Conservation (phyloP, 2,888 invertebrate species). For the Litoditis marina region DNA sequence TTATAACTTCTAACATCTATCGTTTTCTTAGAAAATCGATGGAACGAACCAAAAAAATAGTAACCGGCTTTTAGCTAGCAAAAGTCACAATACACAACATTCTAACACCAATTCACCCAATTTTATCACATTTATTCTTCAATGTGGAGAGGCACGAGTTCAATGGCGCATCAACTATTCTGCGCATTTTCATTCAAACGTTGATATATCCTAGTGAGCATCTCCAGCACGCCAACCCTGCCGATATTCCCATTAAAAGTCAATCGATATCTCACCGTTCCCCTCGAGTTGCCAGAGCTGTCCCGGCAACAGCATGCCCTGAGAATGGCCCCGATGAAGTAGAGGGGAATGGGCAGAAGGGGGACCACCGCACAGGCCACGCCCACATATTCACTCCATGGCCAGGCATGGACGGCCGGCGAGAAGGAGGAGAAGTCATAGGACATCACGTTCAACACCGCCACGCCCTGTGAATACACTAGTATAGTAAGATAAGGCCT, state of each 20-base stretch:
- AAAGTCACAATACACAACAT: too few species aligned
- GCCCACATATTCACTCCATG: slow-evolving; percentile 55
- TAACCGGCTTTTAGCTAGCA: too few species aligned
- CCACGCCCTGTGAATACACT: slow-evolving; percentile 38
- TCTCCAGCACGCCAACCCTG: too few species aligned
- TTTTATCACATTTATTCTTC: too few species aligned
- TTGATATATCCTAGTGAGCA: too few species aligned
- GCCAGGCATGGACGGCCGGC: slow-evolving; percentile 47
- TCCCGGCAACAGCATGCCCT: slow-evolving; percentile 46
- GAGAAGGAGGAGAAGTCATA: slow-evolving; percentile 56
- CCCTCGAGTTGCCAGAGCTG: slow-evolving; percentile 4
- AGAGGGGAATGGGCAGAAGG: slow-evolving; percentile 59
- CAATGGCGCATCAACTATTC: too few species aligned
- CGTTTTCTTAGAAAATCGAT: too few species aligned
- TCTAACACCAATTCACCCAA: too few species aligned
- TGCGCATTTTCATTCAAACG: too few species aligned
- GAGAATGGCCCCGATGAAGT: slow-evolving; percentile 47
- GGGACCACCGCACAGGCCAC: slow-evolving; percentile 56
- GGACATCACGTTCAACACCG: slow-evolving; percentile 49
- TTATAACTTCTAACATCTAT: background rate
- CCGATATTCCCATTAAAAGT: too few species aligned
- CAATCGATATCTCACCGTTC: slow-evolving; percentile 6
- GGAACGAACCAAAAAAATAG: too few species aligned
- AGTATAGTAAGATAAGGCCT: background rate
- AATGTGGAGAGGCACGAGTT: too few species aligned